Evolutionary conservation across 2,113 vertebrate genomes (phyloP).

Genomic region (Microcebus ravelobensis): DNA sequence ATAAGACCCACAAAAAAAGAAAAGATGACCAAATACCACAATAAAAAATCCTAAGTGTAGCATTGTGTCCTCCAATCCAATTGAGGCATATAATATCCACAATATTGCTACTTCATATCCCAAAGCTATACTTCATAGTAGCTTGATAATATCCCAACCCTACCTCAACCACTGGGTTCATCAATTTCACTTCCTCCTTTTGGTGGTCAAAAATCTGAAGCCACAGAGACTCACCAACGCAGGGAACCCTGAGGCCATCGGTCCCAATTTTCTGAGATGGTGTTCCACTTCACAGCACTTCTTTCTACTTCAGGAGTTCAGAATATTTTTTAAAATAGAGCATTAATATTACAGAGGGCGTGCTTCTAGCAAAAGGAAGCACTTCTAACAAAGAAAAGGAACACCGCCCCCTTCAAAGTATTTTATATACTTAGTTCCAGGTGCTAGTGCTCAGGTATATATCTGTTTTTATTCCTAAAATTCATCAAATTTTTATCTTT

Average conservation of each 20-base stretch:
- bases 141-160: not conserved
- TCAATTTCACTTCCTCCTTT: not conserved
- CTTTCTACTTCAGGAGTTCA: not conserved
- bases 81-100: not conserved
- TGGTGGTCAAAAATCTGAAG: not conserved
- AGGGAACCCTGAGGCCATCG: not conserved
- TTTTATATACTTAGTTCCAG: not conserved
- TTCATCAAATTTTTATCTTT: not conserved
- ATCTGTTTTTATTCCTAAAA: not conserved
- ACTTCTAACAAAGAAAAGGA: not conserved
- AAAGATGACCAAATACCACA: slow-evolving; percentile 11
- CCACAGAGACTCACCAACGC: not conserved
- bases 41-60: not conserved
- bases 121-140: too few species aligned
- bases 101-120: not conserved
- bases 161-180: not conserved
- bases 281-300: not conserved
- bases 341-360: not conserved
- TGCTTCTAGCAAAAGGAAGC: not conserved
- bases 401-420: not conserved
- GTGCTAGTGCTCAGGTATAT: not conserved
- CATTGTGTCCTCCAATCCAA: not conserved
- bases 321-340: not conserved
- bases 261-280: not conserved
- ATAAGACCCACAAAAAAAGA: not conserved